Evolutionary conservation across 2,888 invertebrate genomes (phyloP).

Genomic region (Biston stratarius): DNA sequence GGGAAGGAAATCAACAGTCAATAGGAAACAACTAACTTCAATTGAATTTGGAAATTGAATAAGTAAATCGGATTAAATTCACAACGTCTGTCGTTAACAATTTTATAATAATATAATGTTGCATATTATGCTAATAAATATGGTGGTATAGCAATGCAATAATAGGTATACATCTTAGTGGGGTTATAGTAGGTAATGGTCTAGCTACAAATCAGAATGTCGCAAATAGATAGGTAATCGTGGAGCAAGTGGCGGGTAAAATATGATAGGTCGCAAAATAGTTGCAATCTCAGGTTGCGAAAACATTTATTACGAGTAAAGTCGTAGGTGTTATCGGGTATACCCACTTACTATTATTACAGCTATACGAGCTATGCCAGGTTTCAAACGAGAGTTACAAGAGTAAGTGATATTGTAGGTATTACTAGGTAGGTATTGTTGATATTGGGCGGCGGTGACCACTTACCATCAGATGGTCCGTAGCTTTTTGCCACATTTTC

Average conservation of each 20-base stretch:
- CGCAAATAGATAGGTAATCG: constrained; percentile 29
- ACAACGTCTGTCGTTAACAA: too few relatives aligned
- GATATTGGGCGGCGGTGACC: too few relatives aligned
- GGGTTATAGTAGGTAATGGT: neutral
- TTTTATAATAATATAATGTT: too few relatives aligned
- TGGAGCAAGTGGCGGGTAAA: constrained; percentile 42
- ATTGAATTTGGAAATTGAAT: neutral
- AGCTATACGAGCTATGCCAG: neutral
- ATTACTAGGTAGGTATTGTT: too few relatives aligned
- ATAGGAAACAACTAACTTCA: constrained; percentile 1
- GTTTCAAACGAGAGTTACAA: constrained; percentile 3
- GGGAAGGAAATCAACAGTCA: constrained; percentile 21
- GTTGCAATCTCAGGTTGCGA: constrained; percentile 41
- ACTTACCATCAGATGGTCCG: too few relatives aligned
- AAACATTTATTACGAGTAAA: constrained; percentile 41
- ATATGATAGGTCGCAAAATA: constrained; percentile 46
- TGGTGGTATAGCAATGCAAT: too few relatives aligned
- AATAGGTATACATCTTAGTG: neutral
- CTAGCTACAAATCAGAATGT: constrained; percentile 35
- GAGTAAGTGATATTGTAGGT: neutral
- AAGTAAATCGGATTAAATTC: too few relatives aligned
- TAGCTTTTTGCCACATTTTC: too few relatives aligned
- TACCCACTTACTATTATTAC: neutral
- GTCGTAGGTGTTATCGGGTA: constrained; percentile 17
- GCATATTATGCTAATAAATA: neutral